Conservation (phyloP, 30 jellyfish, hydroid and myxozoan species). For the Chrysaora quinquecirrha region DNA sequence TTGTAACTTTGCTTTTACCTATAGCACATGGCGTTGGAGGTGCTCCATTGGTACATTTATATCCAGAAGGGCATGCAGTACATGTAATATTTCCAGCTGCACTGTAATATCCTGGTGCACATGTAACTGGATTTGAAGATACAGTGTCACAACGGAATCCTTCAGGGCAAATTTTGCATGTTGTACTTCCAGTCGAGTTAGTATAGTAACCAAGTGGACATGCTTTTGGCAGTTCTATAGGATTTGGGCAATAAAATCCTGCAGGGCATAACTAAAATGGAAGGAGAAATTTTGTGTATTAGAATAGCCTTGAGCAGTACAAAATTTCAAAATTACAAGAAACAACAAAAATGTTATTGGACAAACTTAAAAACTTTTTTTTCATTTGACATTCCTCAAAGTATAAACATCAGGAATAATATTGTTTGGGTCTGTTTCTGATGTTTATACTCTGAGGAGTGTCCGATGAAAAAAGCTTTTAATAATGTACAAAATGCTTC, state of each 20-base stretch:
- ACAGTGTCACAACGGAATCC: slow-evolving; percentile 85
- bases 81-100: slow-evolving; percentile 87
- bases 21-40: slow-evolving; percentile 78
- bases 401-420: too few species aligned
- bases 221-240: slow-evolving; percentile 74
- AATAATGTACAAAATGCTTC: too few species aligned
- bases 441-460: too few species aligned
- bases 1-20: slow-evolving; percentile 20
- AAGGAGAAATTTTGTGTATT: background rate
- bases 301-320: too few species aligned
- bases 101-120: slow-evolving; percentile 84
- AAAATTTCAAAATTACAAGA: too few species aligned
- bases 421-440: too few species aligned
- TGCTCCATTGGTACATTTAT: slow-evolving; percentile 83
- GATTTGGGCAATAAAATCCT: slow-evolving; percentile 86
- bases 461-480: too few species aligned
- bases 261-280: slow-evolving; percentile 88
- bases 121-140: slow-evolving; percentile 68
- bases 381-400: too few species aligned
- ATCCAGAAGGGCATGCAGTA: slow-evolving; percentile 94
- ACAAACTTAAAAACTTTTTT: too few species aligned
- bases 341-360: too few species aligned
- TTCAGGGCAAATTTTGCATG: slow-evolving; percentile 84
- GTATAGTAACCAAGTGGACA: slow-evolving; percentile 86
- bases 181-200: slow-evolving; percentile 64